Evolutionary conservation across 2,113 vertebrate species (phyloP).

Genomic region (Epinephelus cyanopodus): DNA sequence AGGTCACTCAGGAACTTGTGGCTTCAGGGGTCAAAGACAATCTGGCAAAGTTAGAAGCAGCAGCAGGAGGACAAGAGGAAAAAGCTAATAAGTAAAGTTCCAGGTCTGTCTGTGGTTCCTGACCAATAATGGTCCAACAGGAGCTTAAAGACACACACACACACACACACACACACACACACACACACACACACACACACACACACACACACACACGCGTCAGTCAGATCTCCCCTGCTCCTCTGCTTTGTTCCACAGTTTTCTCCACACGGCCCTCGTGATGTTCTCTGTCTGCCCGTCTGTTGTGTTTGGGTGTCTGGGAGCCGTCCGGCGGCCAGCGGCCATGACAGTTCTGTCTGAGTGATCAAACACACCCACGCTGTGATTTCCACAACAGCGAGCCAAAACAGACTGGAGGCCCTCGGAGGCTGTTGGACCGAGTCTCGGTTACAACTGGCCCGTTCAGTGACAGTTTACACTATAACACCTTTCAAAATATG

Average conservation of each 20-base stretch:
- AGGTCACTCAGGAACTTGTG: too few species aligned
- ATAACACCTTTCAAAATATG: slow-evolving; percentile 62
- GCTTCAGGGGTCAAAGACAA: too few species aligned
- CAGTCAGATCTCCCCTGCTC: slow-evolving; percentile 13
- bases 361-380: slow-evolving; percentile 71
- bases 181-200: not conserved
- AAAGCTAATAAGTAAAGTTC: too few species aligned
- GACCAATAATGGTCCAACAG: not conserved
- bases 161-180: not conserved
- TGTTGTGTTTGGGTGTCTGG: slow-evolving; percentile 64
- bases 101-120: too few species aligned
- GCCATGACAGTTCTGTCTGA: slow-evolving; percentile 68
- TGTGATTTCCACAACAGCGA: slow-evolving; percentile 48
- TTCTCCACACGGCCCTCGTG: slow-evolving; percentile 35
- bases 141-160: slow-evolving; percentile 3
- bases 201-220: not conserved
- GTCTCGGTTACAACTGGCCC: slow-evolving; percentile 51
- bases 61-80: too few species aligned
- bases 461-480: slow-evolving; percentile 64
- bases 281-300: slow-evolving; percentile 44
- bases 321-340: slow-evolving; percentile 52
- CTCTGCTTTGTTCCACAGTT: slow-evolving; percentile 48
- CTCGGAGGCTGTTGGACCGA: slow-evolving; percentile 41
- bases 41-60: too few species aligned
- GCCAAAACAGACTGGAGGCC: slow-evolving; percentile 61